Conservation (phyloP, 2,113 vertebrate species). For the Hyaena hyaena region DNA sequence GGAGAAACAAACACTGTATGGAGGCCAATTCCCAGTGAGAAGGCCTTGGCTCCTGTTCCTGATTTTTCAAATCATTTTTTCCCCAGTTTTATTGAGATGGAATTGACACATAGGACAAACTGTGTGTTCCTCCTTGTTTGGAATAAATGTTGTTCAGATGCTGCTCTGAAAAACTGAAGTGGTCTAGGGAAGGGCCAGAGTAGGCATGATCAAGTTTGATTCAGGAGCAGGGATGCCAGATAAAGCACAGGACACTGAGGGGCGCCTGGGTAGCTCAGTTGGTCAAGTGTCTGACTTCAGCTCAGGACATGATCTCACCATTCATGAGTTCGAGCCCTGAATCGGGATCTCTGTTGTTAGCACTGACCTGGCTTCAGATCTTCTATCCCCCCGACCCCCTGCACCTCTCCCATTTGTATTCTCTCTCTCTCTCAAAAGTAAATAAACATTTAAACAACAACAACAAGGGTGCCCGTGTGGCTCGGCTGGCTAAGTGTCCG, state of each 20-base stretch:
- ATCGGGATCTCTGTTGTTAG: too few relatives aligned
- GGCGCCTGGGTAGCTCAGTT: too few relatives aligned
- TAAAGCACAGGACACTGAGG: not conserved
- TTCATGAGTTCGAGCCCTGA: too few relatives aligned
- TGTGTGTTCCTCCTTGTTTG: not conserved
- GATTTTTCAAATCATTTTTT: not conserved
- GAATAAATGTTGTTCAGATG: not conserved
- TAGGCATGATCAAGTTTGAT: not conserved
- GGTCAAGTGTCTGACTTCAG: too few relatives aligned
- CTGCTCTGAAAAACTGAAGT: not conserved
- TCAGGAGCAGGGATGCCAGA: not conserved
- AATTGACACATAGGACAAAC: not conserved
- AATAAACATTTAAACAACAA: too few relatives aligned
- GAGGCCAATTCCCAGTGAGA: not conserved
- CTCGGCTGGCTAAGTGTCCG: too few relatives aligned
- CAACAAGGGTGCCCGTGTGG: too few relatives aligned
- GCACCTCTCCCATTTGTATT: too few relatives aligned
- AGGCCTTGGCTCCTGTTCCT: not conserved
- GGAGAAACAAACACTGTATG: not conserved
- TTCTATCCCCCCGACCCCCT: too few relatives aligned
- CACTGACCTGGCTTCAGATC: too few relatives aligned
- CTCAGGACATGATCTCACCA: too few relatives aligned
- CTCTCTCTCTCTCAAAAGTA: too few relatives aligned
- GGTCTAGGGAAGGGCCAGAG: not conserved
- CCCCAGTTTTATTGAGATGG: not conserved